A percentile compares a stretch with the other conserved stretches of the same genome.
Evolutionary conservation across 2,888 invertebrate species (phyloP).

Genomic region (Noctua janthina): DNA sequence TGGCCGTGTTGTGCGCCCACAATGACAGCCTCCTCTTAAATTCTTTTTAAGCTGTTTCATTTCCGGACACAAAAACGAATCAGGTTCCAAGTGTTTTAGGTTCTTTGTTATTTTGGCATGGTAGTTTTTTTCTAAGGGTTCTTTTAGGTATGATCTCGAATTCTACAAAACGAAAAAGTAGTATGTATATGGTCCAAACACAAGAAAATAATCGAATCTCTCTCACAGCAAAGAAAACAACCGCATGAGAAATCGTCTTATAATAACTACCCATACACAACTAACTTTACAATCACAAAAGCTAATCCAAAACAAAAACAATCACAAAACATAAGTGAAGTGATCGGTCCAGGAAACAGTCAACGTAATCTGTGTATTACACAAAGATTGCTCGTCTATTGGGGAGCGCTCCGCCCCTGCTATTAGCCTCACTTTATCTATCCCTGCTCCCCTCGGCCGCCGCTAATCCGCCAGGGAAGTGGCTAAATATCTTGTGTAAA

Average conservation of each 20-base stretch:
- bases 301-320: conserved; percentile 62
- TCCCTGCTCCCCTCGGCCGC: conserved; percentile 81
- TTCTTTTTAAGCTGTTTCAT: conserved; percentile 85
- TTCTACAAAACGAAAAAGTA: not conserved
- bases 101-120: conserved; percentile 46
- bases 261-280: not conserved
- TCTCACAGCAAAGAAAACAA: not conserved
- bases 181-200: not conserved
- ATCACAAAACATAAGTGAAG: conserved; percentile 57
- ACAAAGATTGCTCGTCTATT: conserved; percentile 81
- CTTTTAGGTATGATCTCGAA: not conserved
- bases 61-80: conserved; percentile 79
- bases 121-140: not conserved
- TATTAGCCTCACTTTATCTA: conserved; percentile 87
- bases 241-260: not conserved
- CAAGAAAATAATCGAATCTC: not conserved
- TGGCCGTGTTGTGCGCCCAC: conserved; percentile 83
- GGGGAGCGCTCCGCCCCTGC: conserved; percentile 84
- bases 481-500: conserved; percentile 90
- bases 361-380: conserved; percentile 82
- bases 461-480: conserved; percentile 89
- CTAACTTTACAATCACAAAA: not conserved
- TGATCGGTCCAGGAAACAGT: conserved; percentile 65
- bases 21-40: conserved; percentile 79
- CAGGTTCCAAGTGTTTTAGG: conserved; percentile 54